Evolutionary conservation across 2,888 invertebrate species (phyloP).

Genomic region (Podabrus alpinus): DNA sequence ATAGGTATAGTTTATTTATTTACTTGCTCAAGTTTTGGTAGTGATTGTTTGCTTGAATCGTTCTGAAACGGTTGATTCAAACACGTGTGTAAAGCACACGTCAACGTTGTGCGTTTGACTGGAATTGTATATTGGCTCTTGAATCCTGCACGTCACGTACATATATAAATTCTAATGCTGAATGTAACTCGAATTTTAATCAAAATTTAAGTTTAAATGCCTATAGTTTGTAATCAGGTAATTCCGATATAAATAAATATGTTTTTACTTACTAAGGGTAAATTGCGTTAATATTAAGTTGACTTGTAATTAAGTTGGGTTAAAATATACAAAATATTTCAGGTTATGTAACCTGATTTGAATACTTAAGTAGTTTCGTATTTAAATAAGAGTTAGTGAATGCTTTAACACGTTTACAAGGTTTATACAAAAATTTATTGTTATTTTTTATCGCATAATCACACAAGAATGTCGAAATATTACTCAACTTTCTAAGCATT

Average conservation of each 20-base stretch:
- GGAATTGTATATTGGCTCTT: slow-evolving; percentile 17
- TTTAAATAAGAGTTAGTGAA: neutral
- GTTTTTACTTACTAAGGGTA: neutral
- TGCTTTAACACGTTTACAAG: neutral
- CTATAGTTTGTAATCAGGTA: slow-evolving; percentile 10
- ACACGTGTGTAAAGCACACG: slow-evolving; percentile 17
- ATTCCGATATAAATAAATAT: slow-evolving; percentile 4
- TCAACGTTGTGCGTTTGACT: slow-evolving; percentile 16
- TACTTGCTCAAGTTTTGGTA: neutral
- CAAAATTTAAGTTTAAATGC: slow-evolving; percentile 6
- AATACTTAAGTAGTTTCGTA: neutral
- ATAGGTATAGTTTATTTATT: slow-evolving; percentile 1
- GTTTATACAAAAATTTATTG: neutral
- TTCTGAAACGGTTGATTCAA: slow-evolving; percentile 5
- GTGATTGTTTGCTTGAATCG: slow-evolving; percentile 13
- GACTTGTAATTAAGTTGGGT: neutral
- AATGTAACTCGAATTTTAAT: slow-evolving; percentile 18
- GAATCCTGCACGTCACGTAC: slow-evolving; percentile 11
- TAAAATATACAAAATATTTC: neutral
- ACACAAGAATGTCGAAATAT: neutral
- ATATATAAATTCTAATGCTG: slow-evolving; percentile 15
- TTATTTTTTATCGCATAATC: neutral
- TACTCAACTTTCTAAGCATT: neutral
- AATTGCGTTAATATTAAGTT: neutral
- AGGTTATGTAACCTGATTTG: neutral